A percentile compares a stretch with the other conserved stretches of the same genome.
Conservation (phyloP, 2,888 invertebrate species). For the Hyposoter didymator region DNA sequence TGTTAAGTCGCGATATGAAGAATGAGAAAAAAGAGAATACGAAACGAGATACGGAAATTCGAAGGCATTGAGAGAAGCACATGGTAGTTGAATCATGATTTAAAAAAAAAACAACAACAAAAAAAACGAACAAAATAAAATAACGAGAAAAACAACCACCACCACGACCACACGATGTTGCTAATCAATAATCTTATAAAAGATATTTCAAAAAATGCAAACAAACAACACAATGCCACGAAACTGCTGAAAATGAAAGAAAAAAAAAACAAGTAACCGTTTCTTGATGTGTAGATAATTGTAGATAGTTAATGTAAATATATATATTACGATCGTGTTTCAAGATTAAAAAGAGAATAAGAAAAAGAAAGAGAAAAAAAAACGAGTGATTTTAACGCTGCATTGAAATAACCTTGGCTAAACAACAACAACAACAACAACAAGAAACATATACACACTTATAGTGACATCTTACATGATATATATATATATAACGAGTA, state of each 20-base stretch:
- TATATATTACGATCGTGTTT: conserved; percentile 69
- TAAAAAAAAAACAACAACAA: conserved; percentile 5
- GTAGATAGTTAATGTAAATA: conserved; percentile 81
- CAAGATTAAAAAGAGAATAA: conserved; percentile 30
- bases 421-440: conserved; percentile 32
- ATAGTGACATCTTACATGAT: conserved; percentile 58
- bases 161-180: conserved; percentile 54
- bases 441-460: conserved; percentile 61
- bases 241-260: conserved; percentile 70
- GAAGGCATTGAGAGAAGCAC: conserved; percentile 50
- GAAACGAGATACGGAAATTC: conserved; percentile 46
- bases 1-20: conserved; percentile 47
- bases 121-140: conserved; percentile 10
- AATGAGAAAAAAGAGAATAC: conserved; percentile 31
- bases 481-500: conserved; percentile 35
- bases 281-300: conserved; percentile 84
- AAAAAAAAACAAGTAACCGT: conserved; percentile 78
- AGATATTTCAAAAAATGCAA: conserved; percentile 25
- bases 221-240: conserved; percentile 67
- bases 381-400: conserved; percentile 64
- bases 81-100: conserved; percentile 41
- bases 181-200: conserved; percentile 51
- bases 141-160: conserved; percentile 38
- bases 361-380: conserved; percentile 9
- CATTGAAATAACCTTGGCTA: conserved; percentile 59